Base-by-base conservation (phyloP, 2,113 vertebrate genomes). In the Pituophis catenifer region DNA sequence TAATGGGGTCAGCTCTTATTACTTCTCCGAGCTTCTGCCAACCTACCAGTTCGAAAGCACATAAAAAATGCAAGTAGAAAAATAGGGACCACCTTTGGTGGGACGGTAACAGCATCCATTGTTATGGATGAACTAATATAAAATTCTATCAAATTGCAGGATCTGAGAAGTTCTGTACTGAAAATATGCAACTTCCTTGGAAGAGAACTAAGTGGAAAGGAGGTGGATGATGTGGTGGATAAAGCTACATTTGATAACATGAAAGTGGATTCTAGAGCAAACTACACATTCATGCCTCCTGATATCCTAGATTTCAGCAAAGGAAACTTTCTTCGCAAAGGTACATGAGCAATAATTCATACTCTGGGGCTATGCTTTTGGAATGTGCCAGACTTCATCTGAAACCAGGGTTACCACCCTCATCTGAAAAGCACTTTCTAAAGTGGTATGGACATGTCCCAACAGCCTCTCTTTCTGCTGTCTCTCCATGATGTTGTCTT, bases 261-360 rank as follows among this genome's bases (percentile, higher is more conserved):
- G 62, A 70, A 70, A 6, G 0, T 6, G 5, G 62, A 70, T 70
- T 6, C 62, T 7, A 70, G 29, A 70, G 62, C 62, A 70, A 70
- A 70, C 29, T 70, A n/a, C 65, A 70, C 29, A n/a, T 33, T 13
- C 26, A 0, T n/a, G 26, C 0, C 65, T 70, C 0, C 12, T 6
- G 12, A n/a, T n/a, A 0, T 33, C 0, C 65, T 70, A 15, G 12
- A 65, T n/a, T 13, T 13, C 4, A 65, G 26, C 62, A 65, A n/a
- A 70, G 65, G 65, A 70, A 15, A 6, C 29, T 70, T 70, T 70
- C 65, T 70, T 70, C 65, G 65, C 29, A 70, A 70, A 70, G 65
- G 65, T 15, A 70, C 12, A 70, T 13, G 0, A 7, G 29, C 7
- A n/a, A 70, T 70, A n/a, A 70, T n/a, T 70, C 12, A 70, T 70